These are phyloP conservation scores for Drosophila novamexicana DNA, from an alignment of 1,140 invertebrate species.

Conservation along the genomic window DNA sequence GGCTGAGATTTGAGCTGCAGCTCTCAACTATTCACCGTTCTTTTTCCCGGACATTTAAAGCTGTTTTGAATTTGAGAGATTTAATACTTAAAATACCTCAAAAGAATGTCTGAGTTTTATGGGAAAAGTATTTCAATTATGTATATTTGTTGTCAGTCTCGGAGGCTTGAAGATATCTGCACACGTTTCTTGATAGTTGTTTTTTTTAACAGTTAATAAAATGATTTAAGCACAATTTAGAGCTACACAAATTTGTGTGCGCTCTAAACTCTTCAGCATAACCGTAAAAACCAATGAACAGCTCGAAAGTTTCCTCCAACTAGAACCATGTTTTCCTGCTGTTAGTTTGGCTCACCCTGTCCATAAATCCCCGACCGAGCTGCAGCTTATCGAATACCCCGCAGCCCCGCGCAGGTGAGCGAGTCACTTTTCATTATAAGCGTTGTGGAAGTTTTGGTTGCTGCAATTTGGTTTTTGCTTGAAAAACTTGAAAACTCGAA, in stretches of 20 bases:
- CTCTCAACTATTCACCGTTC: slow-evolving; percentile 14
- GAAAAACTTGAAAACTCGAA: slow-evolving; percentile 35
- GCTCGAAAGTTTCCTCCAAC: slow-evolving; percentile 20
- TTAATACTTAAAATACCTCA: neutral
- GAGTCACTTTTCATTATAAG: slow-evolving; percentile 48
- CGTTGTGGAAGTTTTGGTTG: slow-evolving; percentile 28
- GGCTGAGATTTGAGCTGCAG: slow-evolving; percentile 61
- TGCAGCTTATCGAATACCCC: slow-evolving; percentile 42
- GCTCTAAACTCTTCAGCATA: neutral
- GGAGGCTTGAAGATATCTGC: no score
- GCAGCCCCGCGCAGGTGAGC: neutral
- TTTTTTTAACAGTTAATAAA: no score
- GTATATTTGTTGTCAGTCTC: no score
- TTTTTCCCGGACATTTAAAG: slow-evolving; percentile 26
- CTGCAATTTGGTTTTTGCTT: slow-evolving; percentile 47
- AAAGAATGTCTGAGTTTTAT: no score
- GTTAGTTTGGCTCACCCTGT: neutral
- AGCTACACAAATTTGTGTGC: slow-evolving; percentile 13
- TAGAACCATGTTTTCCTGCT: slow-evolving; percentile 23
- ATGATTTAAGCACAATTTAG: neutral
- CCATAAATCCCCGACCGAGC: slow-evolving; percentile 42
- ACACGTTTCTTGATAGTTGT: no score
- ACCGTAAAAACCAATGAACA: slow-evolving; percentile 12
- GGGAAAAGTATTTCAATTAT: no score
- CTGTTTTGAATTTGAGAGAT: neutral